Percentiles rank a stretch among this genome's conserved stretches.
These are phyloP conservation scores for Porites evermanni DNA, from an alignment of 92 coral and sea anemone species.

Conservation along the genomic window DNA sequence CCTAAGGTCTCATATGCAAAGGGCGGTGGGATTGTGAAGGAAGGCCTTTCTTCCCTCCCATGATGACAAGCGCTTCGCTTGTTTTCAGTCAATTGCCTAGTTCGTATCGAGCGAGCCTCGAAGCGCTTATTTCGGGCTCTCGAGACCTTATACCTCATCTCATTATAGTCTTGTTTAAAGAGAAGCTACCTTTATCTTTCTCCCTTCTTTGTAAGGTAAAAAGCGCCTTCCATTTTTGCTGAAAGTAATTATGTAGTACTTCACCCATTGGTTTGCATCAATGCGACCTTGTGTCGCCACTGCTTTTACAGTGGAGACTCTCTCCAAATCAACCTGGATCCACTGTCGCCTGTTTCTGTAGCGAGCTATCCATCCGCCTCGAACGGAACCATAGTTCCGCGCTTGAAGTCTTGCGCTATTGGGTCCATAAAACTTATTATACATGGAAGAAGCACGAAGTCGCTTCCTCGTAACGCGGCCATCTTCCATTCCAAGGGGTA, in stretches of 20 bases:
- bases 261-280: conserved; percentile 65
- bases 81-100: no score
- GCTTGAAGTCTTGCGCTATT: conserved; percentile 65
- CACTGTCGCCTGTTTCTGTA: conserved; percentile 55
- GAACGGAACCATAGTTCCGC: conserved; percentile 53
- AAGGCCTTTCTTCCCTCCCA: no score
- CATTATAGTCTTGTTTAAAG: neutral
- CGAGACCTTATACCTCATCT: no score
- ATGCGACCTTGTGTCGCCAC: conserved; percentile 72
- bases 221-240: conserved; percentile 55
- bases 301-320: conserved; percentile 52
- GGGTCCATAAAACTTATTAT: conserved; percentile 56
- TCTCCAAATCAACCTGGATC: conserved; percentile 65
- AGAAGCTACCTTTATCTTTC: conserved; percentile 40
- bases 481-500: conserved; percentile 72
- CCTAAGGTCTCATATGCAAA: no score
- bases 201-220: conserved; percentile 55
- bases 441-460: conserved; percentile 68
- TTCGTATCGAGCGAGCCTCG: no score
- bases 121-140: no score
- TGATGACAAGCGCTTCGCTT: no score
- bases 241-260: conserved; percentile 46
- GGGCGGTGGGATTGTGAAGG: no score
- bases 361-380: conserved; percentile 60
- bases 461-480: conserved; percentile 63